phyloP scores from a whole-genome alignment of 2,113 vertebrate species.

The Larimichthys crocea region DNA sequence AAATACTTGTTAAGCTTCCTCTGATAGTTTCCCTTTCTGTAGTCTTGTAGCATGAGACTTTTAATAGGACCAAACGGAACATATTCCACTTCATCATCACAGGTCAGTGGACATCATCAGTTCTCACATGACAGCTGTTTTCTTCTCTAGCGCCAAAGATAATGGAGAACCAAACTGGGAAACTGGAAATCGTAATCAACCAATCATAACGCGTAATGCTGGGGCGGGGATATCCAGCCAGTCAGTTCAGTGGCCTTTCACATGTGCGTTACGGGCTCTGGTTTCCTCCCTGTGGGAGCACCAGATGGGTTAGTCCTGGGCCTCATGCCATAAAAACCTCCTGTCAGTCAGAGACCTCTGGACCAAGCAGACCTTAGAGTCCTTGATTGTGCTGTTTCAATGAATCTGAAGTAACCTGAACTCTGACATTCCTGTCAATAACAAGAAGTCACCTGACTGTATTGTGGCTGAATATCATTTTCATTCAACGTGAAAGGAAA shows the following conservation, averaged over 20 bases:
- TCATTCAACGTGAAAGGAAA: slow-evolving; percentile 25
- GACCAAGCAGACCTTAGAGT: slow-evolving; percentile 19
- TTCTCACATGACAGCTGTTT: neutral
- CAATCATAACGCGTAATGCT: slow-evolving; percentile 52
- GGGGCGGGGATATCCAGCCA: slow-evolving; percentile 55
- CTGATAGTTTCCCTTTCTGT: neutral
- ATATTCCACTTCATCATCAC: neutral
- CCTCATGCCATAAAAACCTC: slow-evolving; percentile 39
- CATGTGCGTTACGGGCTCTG: slow-evolving; percentile 40
- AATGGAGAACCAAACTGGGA: neutral
- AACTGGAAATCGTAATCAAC: slow-evolving; percentile 23
- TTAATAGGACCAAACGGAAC: neutral
- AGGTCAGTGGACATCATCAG: neutral
- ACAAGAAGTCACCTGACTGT: slow-evolving; percentile 17
- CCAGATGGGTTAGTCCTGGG: slow-evolving; percentile 52
- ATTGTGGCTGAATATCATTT: slow-evolving; percentile 29
- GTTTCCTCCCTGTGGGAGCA: slow-evolving; percentile 42
- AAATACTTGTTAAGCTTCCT: neutral
- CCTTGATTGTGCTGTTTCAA: slow-evolving; percentile 32
- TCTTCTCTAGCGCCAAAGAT: neutral
- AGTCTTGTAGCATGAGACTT: neutral
- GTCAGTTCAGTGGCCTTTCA: slow-evolving; percentile 49
- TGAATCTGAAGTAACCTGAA: slow-evolving; percentile 22
- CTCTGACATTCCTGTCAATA: slow-evolving; percentile 15
- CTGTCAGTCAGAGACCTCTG: slow-evolving; percentile 45